These are phyloP conservation scores for Turnix velox DNA, from an alignment of 2,113 vertebrate genomes.

Conservation along the genomic window DNA sequence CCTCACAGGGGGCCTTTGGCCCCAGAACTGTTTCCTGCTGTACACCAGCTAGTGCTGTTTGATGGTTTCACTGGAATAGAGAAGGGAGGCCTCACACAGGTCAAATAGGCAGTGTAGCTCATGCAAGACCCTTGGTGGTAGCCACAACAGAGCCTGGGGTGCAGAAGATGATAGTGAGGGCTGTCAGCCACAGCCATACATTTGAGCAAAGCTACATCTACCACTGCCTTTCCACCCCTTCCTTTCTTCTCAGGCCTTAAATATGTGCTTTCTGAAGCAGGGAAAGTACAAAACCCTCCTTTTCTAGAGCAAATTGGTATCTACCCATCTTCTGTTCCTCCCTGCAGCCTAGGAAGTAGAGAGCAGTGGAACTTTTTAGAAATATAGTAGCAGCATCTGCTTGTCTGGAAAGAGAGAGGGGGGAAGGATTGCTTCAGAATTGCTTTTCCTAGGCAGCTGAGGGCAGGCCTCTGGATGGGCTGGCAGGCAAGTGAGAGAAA, in stretches of 20 bases:
- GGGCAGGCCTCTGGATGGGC: not conserved
- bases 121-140: not conserved
- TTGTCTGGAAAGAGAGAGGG: not conserved
- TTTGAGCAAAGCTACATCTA: not conserved
- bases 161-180: not conserved
- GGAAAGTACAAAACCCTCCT: not conserved
- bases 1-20: constrained; percentile 3
- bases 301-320: not conserved
- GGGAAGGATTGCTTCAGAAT: not conserved
- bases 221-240: not conserved
- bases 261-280: not conserved
- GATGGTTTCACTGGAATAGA: constrained; percentile 18
- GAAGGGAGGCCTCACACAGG: not conserved
- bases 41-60: not conserved
- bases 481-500: not conserved
- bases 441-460: not conserved
- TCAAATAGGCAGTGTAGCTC: not conserved
- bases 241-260: not conserved
- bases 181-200: not conserved
- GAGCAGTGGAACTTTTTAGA: not conserved
- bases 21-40: constrained; percentile 31
- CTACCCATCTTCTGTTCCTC: not conserved
- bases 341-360: not conserved
- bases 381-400: not conserved
- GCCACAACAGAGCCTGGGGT: not conserved